Percentiles rank a stretch among this genome's conserved stretches.
Conservation (phyloP, 2,888 invertebrate genomes). For the Lepidonotus clava region DNA sequence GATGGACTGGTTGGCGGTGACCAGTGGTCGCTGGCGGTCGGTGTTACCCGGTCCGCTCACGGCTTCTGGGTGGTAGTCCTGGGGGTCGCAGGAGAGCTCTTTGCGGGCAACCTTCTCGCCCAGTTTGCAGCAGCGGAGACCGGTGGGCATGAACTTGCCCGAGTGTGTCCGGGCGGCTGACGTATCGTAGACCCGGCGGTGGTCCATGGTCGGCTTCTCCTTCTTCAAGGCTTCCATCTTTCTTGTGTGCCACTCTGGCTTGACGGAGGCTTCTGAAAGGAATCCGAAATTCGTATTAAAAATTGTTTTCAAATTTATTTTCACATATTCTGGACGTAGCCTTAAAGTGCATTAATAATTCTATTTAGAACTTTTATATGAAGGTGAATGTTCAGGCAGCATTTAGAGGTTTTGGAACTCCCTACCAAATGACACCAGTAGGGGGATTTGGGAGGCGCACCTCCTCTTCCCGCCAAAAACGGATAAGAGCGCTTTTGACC, state of each 20-base stretch:
- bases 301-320: too few species aligned
- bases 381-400: too few species aligned
- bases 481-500: too few species aligned
- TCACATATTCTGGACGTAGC: too few species aligned
- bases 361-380: too few species aligned
- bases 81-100: constrained; percentile 67
- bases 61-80: constrained; percentile 43
- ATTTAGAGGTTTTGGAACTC: too few species aligned
- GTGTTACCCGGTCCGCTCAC: constrained; percentile 36
- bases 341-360: too few species aligned
- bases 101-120: constrained; percentile 73
- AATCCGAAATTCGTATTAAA: too few species aligned
- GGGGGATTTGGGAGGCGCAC: too few species aligned
- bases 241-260: constrained; percentile 21
- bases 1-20: background rate
- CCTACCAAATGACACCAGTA: too few species aligned
- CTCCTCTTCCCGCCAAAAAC: too few species aligned
- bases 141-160: constrained; percentile 66
- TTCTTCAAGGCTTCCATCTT: constrained; percentile 32
- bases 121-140: constrained; percentile 70
- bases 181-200: constrained; percentile 29
- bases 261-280: background rate
- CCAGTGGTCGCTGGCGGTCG: background rate
- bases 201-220: constrained; percentile 54
- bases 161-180: background rate